Evolutionary conservation across 2,113 vertebrate species (phyloP), one percentile per base, ranked within the genome.

Genomic region (human): DNA sequence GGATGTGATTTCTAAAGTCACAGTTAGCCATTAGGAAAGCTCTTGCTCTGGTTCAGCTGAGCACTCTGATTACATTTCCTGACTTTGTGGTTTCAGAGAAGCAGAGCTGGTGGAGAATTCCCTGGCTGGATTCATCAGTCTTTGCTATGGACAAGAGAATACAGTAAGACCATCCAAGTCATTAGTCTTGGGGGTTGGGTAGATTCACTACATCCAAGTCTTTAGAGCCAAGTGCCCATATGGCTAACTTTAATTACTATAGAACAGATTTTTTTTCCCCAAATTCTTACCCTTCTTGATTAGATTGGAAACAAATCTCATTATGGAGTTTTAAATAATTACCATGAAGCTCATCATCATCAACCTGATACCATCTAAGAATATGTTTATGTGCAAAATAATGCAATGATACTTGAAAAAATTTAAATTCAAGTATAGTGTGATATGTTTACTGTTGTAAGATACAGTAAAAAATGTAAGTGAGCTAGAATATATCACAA

Each of bases 1-100:
- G 59, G 98, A 98, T 97, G 78, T 20, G 82, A 96, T 97, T 96
- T 96, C 93, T 98, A 95, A 95, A 98, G 94, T 96, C 97, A 96
- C 76, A 96, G 96, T 89, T 95, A 79, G 79, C 94, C 97, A 98
- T 98, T 98, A 98, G 96, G 61, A 96, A 95, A 90, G 97, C 90
- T 94, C 96, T 96, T 94, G 80, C 78, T 97, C 79, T 52, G 38
- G 82, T 93, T 90, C 55, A 96, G 92, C 70, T 84, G 59, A 97
- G 97, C 85, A 81, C 94, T 97, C 95, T 96, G 83, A 35, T 96
- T 96, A 95, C 88, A 98, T 95, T 96, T 98, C 96, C 96, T 93
- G 86, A 97, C 96, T 94, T 81, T 94, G 98, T 97, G 98, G 97
- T 97, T 98, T 97, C 82, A 92, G 89, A 98, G 88, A 96, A 92